Conservation (phyloP, 1,140 invertebrate species). For the Penaeus japonicus region DNA sequence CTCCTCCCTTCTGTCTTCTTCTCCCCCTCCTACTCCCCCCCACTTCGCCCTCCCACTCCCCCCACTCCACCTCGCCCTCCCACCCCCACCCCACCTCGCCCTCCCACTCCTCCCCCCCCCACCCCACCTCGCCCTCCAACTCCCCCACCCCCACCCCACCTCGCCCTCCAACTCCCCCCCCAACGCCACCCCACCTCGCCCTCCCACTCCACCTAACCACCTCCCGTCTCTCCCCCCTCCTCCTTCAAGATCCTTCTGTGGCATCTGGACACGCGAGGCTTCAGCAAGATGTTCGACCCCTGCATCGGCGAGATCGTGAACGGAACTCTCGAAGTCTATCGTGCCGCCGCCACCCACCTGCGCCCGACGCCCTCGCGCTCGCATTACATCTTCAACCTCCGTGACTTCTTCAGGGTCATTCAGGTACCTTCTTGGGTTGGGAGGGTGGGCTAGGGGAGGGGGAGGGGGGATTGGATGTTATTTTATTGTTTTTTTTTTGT, state of each 20-base stretch:
- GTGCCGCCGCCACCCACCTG: constrained; percentile 80
- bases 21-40: too few relatives aligned
- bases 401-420: constrained; percentile 88
- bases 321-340: constrained; percentile 88
- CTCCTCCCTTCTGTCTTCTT: too few relatives aligned
- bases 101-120: too few relatives aligned
- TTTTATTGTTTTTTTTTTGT: too few relatives aligned
- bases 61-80: too few relatives aligned
- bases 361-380: constrained; percentile 88
- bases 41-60: too few relatives aligned
- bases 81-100: too few relatives aligned
- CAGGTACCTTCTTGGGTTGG: neutral
- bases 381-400: constrained; percentile 93
- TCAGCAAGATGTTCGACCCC: constrained; percentile 94
- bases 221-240: neutral
- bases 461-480: too few relatives aligned
- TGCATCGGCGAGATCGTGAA: constrained; percentile 88
- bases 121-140: too few relatives aligned
- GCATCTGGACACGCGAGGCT: constrained; percentile 92
- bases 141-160: too few relatives aligned
- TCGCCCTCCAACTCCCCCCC: neutral
- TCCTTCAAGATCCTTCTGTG: constrained; percentile 85
- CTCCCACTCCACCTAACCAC: neutral
- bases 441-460: too few relatives aligned
- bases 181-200: neutral